Evolutionary conservation across 2,113 vertebrate genomes (phyloP), one percentile per base, ranked within the genome.

Genomic region (Oxygymnocypris stewartii): DNA sequence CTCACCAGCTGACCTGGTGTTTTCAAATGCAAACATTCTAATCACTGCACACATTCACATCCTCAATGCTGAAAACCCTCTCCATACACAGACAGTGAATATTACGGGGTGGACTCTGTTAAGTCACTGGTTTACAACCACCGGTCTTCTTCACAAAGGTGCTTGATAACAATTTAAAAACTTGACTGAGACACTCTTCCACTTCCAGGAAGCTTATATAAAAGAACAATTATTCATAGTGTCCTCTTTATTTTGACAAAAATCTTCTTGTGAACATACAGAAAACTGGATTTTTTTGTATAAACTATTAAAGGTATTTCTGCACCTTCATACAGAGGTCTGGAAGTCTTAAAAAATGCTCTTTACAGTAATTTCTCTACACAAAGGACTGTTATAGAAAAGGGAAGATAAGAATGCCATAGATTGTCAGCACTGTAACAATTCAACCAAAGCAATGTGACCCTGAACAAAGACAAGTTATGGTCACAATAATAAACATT

Each of bases 1-100:
- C 77, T 74, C 65, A 18, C 18, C 9, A 67, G 65, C 69, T 87
- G 86, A 89, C 84, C 84, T 4, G 47, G 42, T 75, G 74, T 87
- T 85, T 59, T 54, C 8, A 81, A 85, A 82, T 67, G 63, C 80
- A 89, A 86, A 87, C 67, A 54, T 79, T 87, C 84, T 85, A 87
- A 85, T 89, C 82, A 85, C 71, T 0, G 12, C 42, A 40, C 37
- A 42, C 59, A 63, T 80, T 65, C 57, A 23, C 2, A 28, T 82
- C 4, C 65, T 80, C 67, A 28, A 4, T 16, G 49, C 16, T 20
- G 25, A 44, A 59, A 82, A 61, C 7, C 42, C 67, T 71, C 40
- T 79, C 31, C 44, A 35, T 35, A 49, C 65, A 75, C n/a, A 12
- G 20, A 74, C 51, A 54, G 31, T 59, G 61, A 25, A 42, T 87